A percentile compares a stretch with the other conserved stretches of the same genome.
Evolutionary conservation across 2,888 invertebrate genomes (phyloP).

Genomic region (Rhyacophila evoluta): DNA sequence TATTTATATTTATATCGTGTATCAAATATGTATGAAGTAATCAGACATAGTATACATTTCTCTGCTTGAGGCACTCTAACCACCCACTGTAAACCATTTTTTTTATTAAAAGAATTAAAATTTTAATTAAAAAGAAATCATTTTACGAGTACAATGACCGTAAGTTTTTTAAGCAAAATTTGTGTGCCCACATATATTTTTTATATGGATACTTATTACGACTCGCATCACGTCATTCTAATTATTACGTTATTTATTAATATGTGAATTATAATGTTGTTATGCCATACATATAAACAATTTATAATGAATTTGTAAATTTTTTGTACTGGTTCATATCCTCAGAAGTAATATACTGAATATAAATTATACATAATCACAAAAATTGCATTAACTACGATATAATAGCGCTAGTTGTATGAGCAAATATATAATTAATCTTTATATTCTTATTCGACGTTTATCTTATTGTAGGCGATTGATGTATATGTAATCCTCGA

Average conservation of each 20-base stretch:
- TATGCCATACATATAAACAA: not conserved
- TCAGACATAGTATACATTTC: not conserved
- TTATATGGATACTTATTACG: no score
- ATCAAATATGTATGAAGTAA: not conserved
- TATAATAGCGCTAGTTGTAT: no score
- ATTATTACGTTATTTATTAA: no score
- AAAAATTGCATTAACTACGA: not conserved
- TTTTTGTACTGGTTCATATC: not conserved
- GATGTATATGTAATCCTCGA: no score
- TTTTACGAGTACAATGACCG: not conserved
- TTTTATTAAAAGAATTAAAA: not conserved
- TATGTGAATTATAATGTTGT: not conserved
- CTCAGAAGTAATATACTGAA: not conserved
- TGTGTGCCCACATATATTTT: not conserved
- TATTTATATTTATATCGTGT: no score
- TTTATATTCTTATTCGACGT: no score
- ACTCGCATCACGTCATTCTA: not conserved
- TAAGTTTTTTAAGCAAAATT: not conserved
- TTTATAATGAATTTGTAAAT: not conserved
- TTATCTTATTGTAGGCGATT: no score
- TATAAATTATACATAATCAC: not conserved
- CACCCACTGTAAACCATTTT: not conserved
- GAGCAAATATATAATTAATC: no score
- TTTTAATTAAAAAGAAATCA: constrained; percentile 22
- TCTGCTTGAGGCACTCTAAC: not conserved